These are phyloP conservation scores for Merodon equestris DNA, from an alignment of 2,888 invertebrate genomes.

Conservation along the genomic window DNA sequence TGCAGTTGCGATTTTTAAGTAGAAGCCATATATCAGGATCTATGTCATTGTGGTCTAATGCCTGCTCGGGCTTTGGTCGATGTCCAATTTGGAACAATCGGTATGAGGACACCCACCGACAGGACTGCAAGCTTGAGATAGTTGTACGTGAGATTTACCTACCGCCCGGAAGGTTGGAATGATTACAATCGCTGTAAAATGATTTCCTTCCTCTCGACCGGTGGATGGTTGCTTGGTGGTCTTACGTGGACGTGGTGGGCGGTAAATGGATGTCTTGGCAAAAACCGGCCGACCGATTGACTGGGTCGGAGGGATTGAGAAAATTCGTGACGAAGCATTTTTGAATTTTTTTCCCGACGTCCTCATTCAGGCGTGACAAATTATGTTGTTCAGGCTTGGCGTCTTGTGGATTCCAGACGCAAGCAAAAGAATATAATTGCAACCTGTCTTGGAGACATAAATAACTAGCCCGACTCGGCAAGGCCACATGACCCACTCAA, in stretches of 20 bases:
- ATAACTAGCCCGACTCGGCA: too few species aligned
- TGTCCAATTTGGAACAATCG: slow-evolving; percentile 42
- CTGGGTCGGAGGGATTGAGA: too few species aligned
- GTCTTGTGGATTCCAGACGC: too few species aligned
- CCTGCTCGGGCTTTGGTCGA: slow-evolving; percentile 54
- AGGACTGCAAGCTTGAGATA: neutral
- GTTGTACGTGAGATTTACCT: slow-evolving; percentile 60
- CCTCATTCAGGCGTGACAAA: too few species aligned
- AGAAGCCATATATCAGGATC: slow-evolving; percentile 65
- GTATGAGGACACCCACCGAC: neutral
- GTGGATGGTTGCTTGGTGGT: neutral
- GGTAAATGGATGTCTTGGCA: too few species aligned
- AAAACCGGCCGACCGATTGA: too few species aligned
- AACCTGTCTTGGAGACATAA: too few species aligned
- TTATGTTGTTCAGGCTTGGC: too few species aligned
- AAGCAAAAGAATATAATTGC: too few species aligned
- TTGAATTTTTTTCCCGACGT: too few species aligned
- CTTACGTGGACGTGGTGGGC: slow-evolving; percentile 24
- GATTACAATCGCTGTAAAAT: slow-evolving; percentile 68
- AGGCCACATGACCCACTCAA: too few species aligned
- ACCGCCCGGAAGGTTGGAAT: slow-evolving; percentile 62
- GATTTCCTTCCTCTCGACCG: slow-evolving; percentile 56
- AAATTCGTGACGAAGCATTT: too few species aligned
- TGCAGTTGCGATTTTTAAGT: slow-evolving; percentile 67
- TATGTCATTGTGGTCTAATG: slow-evolving; percentile 68